phyloP scores from a whole-genome alignment of 92 coral and sea anemone genomes.

The Desmophyllum pertusum region DNA sequence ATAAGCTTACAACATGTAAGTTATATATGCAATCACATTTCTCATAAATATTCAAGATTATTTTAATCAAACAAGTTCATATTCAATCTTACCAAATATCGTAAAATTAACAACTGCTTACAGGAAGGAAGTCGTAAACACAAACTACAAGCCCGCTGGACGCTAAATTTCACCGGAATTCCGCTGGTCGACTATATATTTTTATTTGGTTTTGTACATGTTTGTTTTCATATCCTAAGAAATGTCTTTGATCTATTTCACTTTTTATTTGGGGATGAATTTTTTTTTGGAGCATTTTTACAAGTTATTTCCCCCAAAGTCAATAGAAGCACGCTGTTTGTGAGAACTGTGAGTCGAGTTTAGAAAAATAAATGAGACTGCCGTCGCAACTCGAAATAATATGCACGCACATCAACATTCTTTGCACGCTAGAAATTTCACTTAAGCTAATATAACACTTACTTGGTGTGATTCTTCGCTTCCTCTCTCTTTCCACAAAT shows the following conservation, averaged over 20 bases:
- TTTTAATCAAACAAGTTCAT: neutral
- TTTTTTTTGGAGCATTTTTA: slow-evolving; percentile 5
- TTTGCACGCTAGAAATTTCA: neutral
- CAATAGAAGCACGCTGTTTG: slow-evolving; percentile 22
- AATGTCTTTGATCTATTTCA: neutral
- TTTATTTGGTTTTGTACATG: neutral
- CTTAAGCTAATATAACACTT: slow-evolving; percentile 17
- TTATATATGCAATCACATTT: neutral
- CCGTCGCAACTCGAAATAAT: neutral
- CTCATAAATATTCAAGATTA: neutral
- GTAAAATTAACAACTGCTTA: neutral
- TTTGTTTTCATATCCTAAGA: neutral
- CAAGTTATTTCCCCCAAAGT: neutral
- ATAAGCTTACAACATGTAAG: too few relatives aligned
- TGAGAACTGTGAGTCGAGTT: neutral
- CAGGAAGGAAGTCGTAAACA: slow-evolving; percentile 4
- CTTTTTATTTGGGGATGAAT: neutral
- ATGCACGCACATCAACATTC: neutral
- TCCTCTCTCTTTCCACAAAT: neutral
- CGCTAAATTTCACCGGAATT: slow-evolving; percentile 5
- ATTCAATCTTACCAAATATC: slow-evolving; percentile 4
- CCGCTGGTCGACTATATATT: slow-evolving; percentile 20
- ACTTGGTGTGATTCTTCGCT: slow-evolving; percentile 11
- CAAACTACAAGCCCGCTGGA: neutral
- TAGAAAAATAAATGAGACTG: neutral